Percentiles rank a stretch among this genome's conserved stretches.
phyloP scores from a whole-genome alignment of 2,888 invertebrate genomes.

The Cenopis cana region DNA sequence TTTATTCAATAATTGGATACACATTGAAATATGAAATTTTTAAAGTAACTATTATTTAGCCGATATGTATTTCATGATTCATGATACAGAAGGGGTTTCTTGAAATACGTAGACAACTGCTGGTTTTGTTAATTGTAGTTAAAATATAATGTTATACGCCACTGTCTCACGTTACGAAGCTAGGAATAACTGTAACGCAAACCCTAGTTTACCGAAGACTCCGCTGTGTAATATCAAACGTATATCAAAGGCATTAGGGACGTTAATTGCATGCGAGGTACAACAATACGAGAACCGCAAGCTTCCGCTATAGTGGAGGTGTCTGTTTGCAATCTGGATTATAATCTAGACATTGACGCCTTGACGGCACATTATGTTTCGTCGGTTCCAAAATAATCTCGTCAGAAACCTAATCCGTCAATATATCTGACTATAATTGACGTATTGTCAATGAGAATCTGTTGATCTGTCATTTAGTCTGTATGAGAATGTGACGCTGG shows the following conservation, averaged over 20 bases:
- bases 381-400: constrained; percentile 3
- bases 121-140: too few species aligned
- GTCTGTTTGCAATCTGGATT: constrained; percentile 58
- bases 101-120: too few species aligned
- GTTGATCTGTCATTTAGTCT: background rate
- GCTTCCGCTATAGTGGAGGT: constrained; percentile 63
- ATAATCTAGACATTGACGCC: constrained; percentile 48
- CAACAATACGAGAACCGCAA: constrained; percentile 57
- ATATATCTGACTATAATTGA: constrained; percentile 13
- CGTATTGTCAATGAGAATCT: constrained; percentile 4
- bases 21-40: background rate
- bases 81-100: too few species aligned
- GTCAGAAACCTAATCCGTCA: background rate
- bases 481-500: background rate
- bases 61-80: background rate
- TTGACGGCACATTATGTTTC: constrained; percentile 46
- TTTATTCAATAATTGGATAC: too few species aligned
- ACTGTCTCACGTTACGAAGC: constrained; percentile 59
- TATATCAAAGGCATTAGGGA: constrained; percentile 2
- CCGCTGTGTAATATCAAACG: background rate
- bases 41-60: background rate
- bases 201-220: constrained; percentile 54
- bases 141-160: constrained; percentile 25
- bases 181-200: constrained; percentile 62
- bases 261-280: constrained; percentile 9